phyloP scores from a whole-genome alignment of 1,140 invertebrate genomes.

The Chymomyza costata region DNA sequence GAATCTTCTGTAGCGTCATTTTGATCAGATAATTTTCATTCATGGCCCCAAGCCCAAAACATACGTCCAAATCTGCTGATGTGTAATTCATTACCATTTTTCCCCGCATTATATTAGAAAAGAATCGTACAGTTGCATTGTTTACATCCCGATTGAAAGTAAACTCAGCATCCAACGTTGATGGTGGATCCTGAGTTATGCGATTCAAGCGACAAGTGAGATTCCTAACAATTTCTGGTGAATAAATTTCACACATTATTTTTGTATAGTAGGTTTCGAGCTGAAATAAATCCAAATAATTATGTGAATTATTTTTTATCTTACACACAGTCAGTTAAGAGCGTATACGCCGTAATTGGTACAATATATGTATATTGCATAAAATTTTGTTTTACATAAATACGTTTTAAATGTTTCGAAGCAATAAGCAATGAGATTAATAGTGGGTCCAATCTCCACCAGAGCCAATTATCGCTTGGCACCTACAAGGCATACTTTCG shows the following conservation, averaged over 20 bases:
- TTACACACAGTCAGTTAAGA: no score
- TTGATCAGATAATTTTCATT: not conserved
- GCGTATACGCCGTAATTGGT: no score
- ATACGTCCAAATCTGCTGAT: conserved; percentile 17
- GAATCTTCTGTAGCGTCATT: not conserved
- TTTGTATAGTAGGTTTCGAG: conserved; percentile 10
- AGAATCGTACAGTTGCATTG: conserved; percentile 3
- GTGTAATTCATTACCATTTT: conserved; percentile 15
- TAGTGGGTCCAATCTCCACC: no score
- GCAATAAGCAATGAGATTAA: no score
- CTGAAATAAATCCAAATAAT: no score
- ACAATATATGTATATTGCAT: no score
- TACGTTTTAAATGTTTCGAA: no score
- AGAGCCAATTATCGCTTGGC: no score
- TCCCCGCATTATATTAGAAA: conserved; percentile 7
- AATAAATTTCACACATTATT: conserved; percentile 11
- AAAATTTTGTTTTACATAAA: no score
- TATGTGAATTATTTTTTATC: no score
- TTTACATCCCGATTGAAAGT: conserved; percentile 5
- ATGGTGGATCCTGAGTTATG: not conserved
- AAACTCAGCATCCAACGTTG: not conserved
- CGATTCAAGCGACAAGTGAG: conserved; percentile 8
- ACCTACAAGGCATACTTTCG: no score
- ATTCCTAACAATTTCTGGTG: conserved; percentile 8
- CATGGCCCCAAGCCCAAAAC: not conserved